Evolutionary conservation across 2,888 invertebrate genomes (phyloP).

Genomic region (Scaptodrosophila latifasciaeformis): DNA sequence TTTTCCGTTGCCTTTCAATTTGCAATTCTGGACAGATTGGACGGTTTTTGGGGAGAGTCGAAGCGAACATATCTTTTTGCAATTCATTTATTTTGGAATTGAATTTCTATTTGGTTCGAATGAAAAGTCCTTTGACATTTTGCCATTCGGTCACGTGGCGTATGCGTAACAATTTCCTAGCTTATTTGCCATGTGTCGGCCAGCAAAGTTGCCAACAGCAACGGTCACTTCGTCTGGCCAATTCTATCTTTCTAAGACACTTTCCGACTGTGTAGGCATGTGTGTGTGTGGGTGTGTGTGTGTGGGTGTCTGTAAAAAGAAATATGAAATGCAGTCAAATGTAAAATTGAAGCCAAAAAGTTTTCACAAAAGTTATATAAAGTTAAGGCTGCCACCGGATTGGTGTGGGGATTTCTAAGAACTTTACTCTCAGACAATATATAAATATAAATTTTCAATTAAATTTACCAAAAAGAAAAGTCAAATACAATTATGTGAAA

Average conservation of each 20-base stretch:
- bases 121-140: slow-evolving; percentile 20
- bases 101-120: slow-evolving; percentile 42
- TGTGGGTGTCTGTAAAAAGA: background rate
- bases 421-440: slow-evolving; percentile 3
- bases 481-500: too few relatives aligned
- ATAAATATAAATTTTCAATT: slow-evolving; percentile 5
- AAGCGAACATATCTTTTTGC: too few relatives aligned
- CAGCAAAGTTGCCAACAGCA: background rate
- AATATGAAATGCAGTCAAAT: slow-evolving; percentile 42
- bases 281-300: too few relatives aligned
- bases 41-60: too few relatives aligned
- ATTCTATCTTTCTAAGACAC: too few relatives aligned
- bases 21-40: slow-evolving; percentile 26
- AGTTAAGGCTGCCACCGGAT: background rate
- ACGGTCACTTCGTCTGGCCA: background rate
- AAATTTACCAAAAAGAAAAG: slow-evolving; percentile 3
- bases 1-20: slow-evolving; percentile 31
- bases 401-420: slow-evolving; percentile 1
- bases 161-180: slow-evolving; percentile 34
- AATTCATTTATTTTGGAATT: slow-evolving; percentile 60
- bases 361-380: slow-evolving; percentile 22
- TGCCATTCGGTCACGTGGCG: slow-evolving; percentile 34
- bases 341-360: slow-evolving; percentile 43
- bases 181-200: too few relatives aligned
- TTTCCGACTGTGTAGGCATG: too few relatives aligned